These are phyloP conservation scores for Drosophila pseudotalamancana DNA, from an alignment of 2,888 invertebrate species.

Conservation along the genomic window DNA sequence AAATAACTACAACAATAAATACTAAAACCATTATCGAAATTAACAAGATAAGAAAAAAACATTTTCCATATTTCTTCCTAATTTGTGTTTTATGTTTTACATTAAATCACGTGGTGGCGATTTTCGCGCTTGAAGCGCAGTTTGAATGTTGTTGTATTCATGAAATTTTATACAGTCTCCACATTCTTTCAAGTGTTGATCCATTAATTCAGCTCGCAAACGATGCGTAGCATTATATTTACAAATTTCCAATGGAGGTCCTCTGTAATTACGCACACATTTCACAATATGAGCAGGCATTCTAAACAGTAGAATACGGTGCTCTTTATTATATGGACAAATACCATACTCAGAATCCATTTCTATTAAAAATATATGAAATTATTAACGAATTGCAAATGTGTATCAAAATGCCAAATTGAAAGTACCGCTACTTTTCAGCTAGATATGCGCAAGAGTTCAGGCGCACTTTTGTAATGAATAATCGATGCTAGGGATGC, in stretches of 20 bases:
- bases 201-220: constrained; percentile 67
- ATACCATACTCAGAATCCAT: constrained; percentile 46
- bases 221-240: constrained; percentile 83
- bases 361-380: neutral
- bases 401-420: neutral
- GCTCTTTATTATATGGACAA: constrained; percentile 58
- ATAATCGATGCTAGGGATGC: neutral
- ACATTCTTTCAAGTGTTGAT: constrained; percentile 72
- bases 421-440: constrained; percentile 39
- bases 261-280: constrained; percentile 49
- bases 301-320: constrained; percentile 42
- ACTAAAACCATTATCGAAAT: neutral
- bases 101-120: constrained; percentile 4
- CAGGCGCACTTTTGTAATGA: too few relatives aligned
- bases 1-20: constrained; percentile 19
- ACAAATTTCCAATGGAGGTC: constrained; percentile 76
- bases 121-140: constrained; percentile 33
- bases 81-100: neutral
- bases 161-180: constrained; percentile 61
- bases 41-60: neutral
- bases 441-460: neutral
- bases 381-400: too few relatives aligned
- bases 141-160: constrained; percentile 39
- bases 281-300: constrained; percentile 63
- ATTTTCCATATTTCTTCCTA: neutral